phyloP scores from a whole-genome alignment of 2,888 invertebrate species.

The Dasypolia templi region DNA sequence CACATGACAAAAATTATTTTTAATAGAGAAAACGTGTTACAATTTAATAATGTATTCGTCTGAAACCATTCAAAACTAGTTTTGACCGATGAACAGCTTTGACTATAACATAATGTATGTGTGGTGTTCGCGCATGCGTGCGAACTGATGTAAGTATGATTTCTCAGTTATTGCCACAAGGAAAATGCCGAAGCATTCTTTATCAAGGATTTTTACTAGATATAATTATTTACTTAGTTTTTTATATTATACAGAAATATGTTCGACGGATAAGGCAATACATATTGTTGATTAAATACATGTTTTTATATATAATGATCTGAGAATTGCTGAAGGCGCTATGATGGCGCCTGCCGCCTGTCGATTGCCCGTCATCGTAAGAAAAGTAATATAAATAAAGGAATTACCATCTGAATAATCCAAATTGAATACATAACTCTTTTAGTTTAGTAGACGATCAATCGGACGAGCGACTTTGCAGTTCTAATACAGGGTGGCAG shows the following conservation, averaged over 20 bases:
- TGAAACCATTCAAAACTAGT: not conserved
- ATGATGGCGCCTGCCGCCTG: constrained; percentile 33
- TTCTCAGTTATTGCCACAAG: constrained; percentile 67
- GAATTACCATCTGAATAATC: not conserved
- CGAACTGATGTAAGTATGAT: constrained; percentile 66
- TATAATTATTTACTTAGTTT: constrained; percentile 59
- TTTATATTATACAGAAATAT: constrained; percentile 54
- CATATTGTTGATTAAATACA: constrained; percentile 26
- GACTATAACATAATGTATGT: constrained; percentile 29
- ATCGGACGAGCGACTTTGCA: not conserved
- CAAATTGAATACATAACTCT: too few species aligned
- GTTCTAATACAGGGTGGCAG: not conserved
- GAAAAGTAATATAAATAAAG: not conserved
- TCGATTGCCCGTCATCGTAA: not conserved
- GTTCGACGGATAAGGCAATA: constrained; percentile 39
- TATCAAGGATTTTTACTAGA: constrained; percentile 61
- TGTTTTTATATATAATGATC: constrained; percentile 26
- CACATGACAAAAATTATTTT: too few species aligned
- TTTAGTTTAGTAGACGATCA: not conserved
- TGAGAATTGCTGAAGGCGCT: constrained; percentile 11
- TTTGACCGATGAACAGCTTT: not conserved
- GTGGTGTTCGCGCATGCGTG: constrained; percentile 61
- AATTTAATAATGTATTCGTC: not conserved
- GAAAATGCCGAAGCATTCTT: constrained; percentile 66
- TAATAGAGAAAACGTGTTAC: not conserved